Evolutionary conservation across 2,797 vertebrate species (phyloP), one percentile per base, ranked within the genome.

Genomic region (Catharus ustulatus): DNA sequence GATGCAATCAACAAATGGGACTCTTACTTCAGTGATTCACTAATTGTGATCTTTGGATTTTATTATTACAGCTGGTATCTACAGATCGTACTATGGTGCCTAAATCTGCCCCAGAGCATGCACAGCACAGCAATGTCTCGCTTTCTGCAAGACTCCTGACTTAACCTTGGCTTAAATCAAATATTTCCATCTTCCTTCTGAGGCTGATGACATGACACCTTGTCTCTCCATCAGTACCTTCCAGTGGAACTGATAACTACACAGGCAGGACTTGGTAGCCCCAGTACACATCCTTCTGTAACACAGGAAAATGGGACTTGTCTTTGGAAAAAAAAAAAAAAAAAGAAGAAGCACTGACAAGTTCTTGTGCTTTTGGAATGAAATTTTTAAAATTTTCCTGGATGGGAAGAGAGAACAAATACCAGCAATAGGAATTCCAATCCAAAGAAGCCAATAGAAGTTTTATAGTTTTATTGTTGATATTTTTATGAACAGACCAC

Each of bases 331-430:
- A n/a, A 30, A 52, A 13, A 36, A 51, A n/a, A 30, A 52, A 13
- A 14, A 12, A 6, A 43, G 9, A 48, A 63, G 30, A 45, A 59
- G 34, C 6, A 36, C 15, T 68, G 55, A 57, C 23, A 34, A 55
- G 10, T 59, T 27, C 19, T 79, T 86, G 23, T 29, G 55, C 17
- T 62, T 74, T 82, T 36, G 71, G 83, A 90, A 89, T 42, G 38
- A 91, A 92, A 88, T 51, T 54, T 73, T 72, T 45, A 90, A 5
- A 14, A 36, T 95, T 95, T 95, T 96, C 84, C 74, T 95, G 88
- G 48, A 92, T 32, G 15, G 22, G 45, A 87, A 91, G 20, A 67
- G 30, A 88, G 71, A 82, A 84, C 11, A 91, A 88, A 88, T 49
- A 45, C 42, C 32, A 11, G 42, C 73, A 91, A 90, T 14, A 82